phyloP scores from a whole-genome alignment of 2,888 invertebrate species.

The Machimus rusticus region DNA sequence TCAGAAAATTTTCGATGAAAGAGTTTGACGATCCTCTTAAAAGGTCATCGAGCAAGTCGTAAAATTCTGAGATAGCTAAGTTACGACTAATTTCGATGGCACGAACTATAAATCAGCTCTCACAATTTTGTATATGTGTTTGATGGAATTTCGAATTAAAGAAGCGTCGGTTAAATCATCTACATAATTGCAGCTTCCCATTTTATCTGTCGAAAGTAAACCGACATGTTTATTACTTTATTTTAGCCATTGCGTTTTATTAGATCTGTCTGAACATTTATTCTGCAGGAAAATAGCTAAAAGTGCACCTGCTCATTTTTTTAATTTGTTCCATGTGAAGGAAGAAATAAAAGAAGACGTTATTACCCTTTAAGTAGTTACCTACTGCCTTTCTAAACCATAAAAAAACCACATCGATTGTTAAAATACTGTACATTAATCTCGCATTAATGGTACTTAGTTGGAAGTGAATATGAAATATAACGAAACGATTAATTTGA shows the following conservation, averaged over 20 bases:
- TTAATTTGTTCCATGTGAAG: background rate
- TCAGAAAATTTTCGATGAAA: background rate
- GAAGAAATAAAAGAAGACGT: background rate
- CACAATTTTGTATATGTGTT: background rate
- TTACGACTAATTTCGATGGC: background rate
- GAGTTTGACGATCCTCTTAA: background rate
- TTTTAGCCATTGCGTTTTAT: background rate
- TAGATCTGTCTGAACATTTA: background rate
- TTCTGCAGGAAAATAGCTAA: background rate
- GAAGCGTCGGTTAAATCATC: background rate
- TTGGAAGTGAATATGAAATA: no score
- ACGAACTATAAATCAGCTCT: background rate
- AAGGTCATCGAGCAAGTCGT: background rate
- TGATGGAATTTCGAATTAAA: background rate
- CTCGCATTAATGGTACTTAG: background rate
- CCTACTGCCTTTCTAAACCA: background rate
- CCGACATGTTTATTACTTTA: background rate
- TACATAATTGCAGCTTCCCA: background rate
- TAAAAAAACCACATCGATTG: background rate
- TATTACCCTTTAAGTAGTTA: background rate
- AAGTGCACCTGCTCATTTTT: background rate
- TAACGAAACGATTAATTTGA: no score
- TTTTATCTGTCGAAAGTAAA: background rate
- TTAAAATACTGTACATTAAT: background rate
- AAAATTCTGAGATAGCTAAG: background rate